A percentile compares a stretch with the other conserved stretches of the same genome.
phyloP scores from a whole-genome alignment of 2,797 vertebrate genomes.

The Mus spretus region DNA sequence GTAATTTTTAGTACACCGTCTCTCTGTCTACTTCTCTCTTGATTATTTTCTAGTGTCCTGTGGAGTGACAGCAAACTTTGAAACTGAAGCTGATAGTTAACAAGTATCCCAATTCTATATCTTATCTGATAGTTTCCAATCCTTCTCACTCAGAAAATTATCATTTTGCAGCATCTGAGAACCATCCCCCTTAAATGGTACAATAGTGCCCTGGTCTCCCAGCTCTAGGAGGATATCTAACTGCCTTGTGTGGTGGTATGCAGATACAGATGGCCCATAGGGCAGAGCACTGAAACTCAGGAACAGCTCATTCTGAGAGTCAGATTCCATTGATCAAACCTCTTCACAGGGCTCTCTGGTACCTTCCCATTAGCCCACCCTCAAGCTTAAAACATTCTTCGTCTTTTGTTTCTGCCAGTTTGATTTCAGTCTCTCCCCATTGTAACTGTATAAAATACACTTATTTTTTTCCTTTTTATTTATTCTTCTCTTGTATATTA shows the following conservation, averaged over 20 bases:
- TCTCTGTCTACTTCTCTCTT: background rate
- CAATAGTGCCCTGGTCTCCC: background rate
- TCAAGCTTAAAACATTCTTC: background rate
- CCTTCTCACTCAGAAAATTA: conserved; percentile 39
- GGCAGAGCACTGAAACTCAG: conserved; percentile 43
- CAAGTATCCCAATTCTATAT: background rate
- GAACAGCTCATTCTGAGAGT: background rate
- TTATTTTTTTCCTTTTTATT: background rate
- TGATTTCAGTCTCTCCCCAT: background rate
- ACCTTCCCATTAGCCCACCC: background rate
- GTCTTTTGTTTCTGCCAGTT: background rate
- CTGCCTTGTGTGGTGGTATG: background rate
- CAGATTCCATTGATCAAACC: background rate
- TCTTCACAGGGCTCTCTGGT: background rate
- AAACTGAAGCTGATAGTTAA: background rate
- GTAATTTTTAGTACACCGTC: background rate
- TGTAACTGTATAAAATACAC: background rate
- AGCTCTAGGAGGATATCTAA: background rate
- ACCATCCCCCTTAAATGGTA: background rate
- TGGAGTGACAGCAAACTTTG: conserved; percentile 25
- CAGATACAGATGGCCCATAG: background rate
- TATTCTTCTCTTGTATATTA: background rate
- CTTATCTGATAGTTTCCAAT: conserved; percentile 36
- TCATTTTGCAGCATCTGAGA: conserved; percentile 22
- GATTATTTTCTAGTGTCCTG: background rate